Base-by-base conservation (phyloP, 2,113 vertebrate species). In the Puntigrus tetrazona region DNA sequence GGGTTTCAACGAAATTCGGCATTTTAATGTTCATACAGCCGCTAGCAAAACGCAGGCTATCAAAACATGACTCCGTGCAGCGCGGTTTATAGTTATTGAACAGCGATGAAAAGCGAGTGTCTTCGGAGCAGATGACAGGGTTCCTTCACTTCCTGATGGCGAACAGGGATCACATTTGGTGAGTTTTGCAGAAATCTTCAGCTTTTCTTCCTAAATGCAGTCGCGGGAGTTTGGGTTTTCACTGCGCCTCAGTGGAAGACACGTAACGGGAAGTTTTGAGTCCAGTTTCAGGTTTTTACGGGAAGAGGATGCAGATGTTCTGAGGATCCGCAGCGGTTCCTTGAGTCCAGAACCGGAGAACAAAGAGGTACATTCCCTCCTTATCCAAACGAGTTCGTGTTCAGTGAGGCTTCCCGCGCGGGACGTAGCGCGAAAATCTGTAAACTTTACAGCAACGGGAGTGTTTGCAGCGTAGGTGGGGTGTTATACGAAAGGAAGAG, bases 131-230 rank as follows among this genome's bases (percentile, higher is more conserved):
- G 85, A 86, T 88, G 87, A 88, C 82, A 73, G 87, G 85, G 72
- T 82, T 85, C 81, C 74, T 80, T 89, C 89, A 88, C 85, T 88
- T 88, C 91, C 91, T 92, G 90, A 91, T 91, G 91, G 89, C 78
- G 86, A 88, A 74, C 85, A 86, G 89, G 88, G 89, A 85, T 87
- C 89, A 65, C 61, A 87, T 89, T 85, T 89, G 92, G 91, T 91
- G 84, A 88, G 84, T 87, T 65, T 78, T 47, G 61, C 31, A 88
- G 86, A 88, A 90, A 91, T 41, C 75, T 84, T 84, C 88, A 83
- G 84, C 82, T 10, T 43, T 84, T 81, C 29, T 52, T 67, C 5
- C 27, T 31, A 67, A 29, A 67, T 34, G 79, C 11, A 34, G 45
- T 82, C 63, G 75, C 47, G 52, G 31, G 50, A 81, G 79, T 27